Conservation (phyloP, 2,888 invertebrate genomes). For the Agriopis leucophaearia region DNA sequence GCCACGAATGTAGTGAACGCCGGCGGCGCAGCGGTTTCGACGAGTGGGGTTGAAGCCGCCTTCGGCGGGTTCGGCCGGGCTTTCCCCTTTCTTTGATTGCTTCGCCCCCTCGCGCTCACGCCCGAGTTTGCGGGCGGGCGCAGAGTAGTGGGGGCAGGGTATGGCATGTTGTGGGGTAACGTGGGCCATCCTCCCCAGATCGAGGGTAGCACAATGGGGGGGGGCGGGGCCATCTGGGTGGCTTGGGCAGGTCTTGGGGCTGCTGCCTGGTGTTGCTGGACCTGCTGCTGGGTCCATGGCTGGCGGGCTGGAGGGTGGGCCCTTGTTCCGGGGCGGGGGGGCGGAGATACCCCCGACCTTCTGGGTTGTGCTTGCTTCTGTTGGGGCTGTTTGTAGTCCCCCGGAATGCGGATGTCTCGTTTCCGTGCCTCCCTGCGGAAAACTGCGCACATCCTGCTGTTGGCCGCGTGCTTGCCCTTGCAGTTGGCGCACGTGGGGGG, state of each 20-base stretch:
- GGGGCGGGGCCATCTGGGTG: too few species aligned
- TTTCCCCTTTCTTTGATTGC: not conserved
- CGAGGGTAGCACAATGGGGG: too few species aligned
- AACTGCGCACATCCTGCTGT: slow-evolving; percentile 16
- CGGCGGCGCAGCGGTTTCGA: not conserved
- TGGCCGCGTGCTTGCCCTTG: slow-evolving; percentile 27
- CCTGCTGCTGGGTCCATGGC: too few species aligned
- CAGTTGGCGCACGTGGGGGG: slow-evolving; percentile 41
- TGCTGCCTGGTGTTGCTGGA: too few species aligned
- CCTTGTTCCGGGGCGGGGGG: not conserved
- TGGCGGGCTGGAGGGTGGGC: too few species aligned
- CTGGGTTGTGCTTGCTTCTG: accelerated
- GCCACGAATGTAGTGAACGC: too few species aligned
- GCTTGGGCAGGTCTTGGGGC: too few species aligned
- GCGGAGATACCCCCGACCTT: not conserved
- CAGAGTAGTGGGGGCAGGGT: too few species aligned
- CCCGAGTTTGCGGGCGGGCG: too few species aligned
- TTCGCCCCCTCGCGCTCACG: not conserved
- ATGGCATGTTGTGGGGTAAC: too few species aligned
- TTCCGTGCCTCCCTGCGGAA: slow-evolving; percentile 22
- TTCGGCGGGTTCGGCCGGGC: not conserved
- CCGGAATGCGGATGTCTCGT: not conserved
- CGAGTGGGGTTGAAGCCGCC: not conserved
- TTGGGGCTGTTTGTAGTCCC: not conserved
- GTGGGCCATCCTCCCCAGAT: too few species aligned